Base-by-base conservation (phyloP, 2,797 vertebrate genomes). In the Acanthornis magna region DNA sequence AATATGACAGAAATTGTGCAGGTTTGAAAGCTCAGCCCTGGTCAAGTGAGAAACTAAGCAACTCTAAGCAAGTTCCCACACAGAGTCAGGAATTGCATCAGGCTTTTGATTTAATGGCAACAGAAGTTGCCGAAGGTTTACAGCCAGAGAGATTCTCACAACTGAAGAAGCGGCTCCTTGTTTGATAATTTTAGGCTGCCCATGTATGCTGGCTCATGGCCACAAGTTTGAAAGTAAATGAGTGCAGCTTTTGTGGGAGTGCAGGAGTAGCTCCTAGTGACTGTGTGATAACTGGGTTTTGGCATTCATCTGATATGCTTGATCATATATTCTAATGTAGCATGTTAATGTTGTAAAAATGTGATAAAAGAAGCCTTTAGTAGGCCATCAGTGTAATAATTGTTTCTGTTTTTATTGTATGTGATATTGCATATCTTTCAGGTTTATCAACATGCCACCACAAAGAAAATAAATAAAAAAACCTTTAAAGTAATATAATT, bases 161-260 rank as follows among this genome's bases (percentile, higher is more conserved):
- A 30, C 26, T 55, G 70, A 93, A 92, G 79, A 89, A 95, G 78
- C 70, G 58, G 79, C 65, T 88, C 70, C 50, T 88, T 95, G 89
- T 92, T 94, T 81, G 45, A 92, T 88, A 66, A 86, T 88, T 93
- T 92, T 50, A 58, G 50, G 51, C 82, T 84, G 82, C 85, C 70
- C 85, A 66, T 86, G 91, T 81, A 76, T 50, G 16, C 66, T 90
- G 91, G 87, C 95, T 93, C 5, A 0, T 18, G 65, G 88, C 81
- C 81, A 91, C 48, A 73, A 50, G 70, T 67, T 84, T 6, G 32
- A 75, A 92, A 91, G 66, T 25, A 85, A 85, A 93, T 66, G 82
- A 95, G 43, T 53, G 53, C 36, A 85, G 51, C 87, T 92, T 95
- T 90, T 92, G 75, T 81, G 48, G 30, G 47, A 87, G 22, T 14